phyloP scores from a whole-genome alignment of 2,113 vertebrate genomes.

The Calidris pygmaea region DNA sequence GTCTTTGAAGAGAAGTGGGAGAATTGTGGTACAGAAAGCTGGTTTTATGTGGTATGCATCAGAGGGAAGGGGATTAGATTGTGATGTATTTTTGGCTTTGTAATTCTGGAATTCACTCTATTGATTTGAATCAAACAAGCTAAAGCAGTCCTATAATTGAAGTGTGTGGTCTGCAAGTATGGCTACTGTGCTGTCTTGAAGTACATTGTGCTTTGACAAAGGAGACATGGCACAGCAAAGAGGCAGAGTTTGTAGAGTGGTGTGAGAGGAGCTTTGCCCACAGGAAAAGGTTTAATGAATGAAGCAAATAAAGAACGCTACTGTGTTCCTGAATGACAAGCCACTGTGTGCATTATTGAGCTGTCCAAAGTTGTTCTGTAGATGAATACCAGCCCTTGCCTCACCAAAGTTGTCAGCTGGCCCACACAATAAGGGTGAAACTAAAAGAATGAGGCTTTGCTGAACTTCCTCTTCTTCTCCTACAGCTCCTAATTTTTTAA shows the following conservation, averaged over 20 bases:
- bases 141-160: not conserved
- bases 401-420: not conserved
- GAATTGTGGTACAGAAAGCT: not conserved
- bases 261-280: not conserved
- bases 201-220: not conserved
- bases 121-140: not conserved
- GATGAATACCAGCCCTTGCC: not conserved
- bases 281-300: not conserved
- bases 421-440: not conserved
- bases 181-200: not conserved
- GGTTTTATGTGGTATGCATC: not conserved
- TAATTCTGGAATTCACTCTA: not conserved
- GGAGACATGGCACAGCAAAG: not conserved
- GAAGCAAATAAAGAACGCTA: accelerated
- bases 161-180: not conserved
- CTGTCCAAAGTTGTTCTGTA: not conserved
- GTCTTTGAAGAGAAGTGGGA: not conserved
- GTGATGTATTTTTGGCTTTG: not conserved
- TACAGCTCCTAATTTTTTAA: not conserved
- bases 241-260: not conserved
- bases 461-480: not conserved
- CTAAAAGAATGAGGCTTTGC: not conserved
- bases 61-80: not conserved
- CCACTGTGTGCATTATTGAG: not conserved
- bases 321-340: not conserved